Conservation (phyloP, 2,888 invertebrate genomes). For the Hoplodrina ambigua region DNA sequence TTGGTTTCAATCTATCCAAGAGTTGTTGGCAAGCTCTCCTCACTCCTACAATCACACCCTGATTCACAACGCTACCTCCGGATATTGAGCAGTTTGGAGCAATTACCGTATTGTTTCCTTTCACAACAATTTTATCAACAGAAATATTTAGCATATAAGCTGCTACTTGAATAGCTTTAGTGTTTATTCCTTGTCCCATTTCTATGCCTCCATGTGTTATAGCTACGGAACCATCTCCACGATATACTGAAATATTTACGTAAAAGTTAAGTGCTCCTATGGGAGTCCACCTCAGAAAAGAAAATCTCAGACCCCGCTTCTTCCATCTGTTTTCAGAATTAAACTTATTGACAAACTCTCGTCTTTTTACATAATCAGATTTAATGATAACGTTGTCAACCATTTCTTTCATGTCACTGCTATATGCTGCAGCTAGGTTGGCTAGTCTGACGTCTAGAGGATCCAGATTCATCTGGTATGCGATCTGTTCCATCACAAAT, state of each 20-base stretch:
- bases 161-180: slow-evolving; percentile 92
- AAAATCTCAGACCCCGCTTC: slow-evolving; percentile 88
- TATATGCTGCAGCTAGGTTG: slow-evolving; percentile 76
- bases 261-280: slow-evolving; percentile 86
- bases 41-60: slow-evolving; percentile 73
- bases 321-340: slow-evolving; percentile 93
- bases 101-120: slow-evolving; percentile 42
- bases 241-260: slow-evolving; percentile 91
- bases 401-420: slow-evolving; percentile 60
- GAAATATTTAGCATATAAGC: slow-evolving; percentile 39
- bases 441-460: slow-evolving; percentile 84
- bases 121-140: slow-evolving; percentile 40
- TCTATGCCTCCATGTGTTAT: slow-evolving; percentile 92
- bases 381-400: slow-evolving; percentile 18
- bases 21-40: slow-evolving; percentile 68
- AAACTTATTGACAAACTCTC: slow-evolving; percentile 81
- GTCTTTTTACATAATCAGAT: slow-evolving; percentile 81
- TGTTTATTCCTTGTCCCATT: slow-evolving; percentile 94
- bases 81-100: slow-evolving; percentile 35
- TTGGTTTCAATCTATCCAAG: slow-evolving; percentile 73
- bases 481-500: slow-evolving; percentile 91
- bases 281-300: slow-evolving; percentile 88
- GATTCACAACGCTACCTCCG: slow-evolving; percentile 72
- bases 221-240: slow-evolving; percentile 91
- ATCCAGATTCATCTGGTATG: slow-evolving; percentile 86